Conservation (phyloP, 2,113 vertebrate genomes). For the Myiopsitta monachus region DNA sequence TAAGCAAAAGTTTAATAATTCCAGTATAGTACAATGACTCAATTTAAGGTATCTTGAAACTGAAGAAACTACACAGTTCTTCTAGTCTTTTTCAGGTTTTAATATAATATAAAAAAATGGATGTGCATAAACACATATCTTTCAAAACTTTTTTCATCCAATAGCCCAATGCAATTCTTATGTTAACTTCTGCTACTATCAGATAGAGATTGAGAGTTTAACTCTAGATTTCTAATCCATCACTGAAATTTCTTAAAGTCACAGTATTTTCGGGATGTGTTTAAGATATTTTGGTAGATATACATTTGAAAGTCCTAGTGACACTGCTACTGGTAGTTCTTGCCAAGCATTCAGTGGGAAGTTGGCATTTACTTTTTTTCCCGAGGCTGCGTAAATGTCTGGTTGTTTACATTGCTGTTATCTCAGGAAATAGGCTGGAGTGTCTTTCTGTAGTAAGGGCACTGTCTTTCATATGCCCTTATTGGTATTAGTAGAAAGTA, state of each 20-base stretch:
- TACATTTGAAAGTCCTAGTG: background rate
- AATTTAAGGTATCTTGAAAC: background rate
- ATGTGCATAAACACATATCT: background rate
- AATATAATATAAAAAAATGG: background rate
- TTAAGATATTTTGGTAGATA: background rate
- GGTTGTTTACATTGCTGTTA: constrained; percentile 34
- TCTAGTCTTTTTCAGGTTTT: background rate
- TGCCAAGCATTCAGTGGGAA: constrained; percentile 42
- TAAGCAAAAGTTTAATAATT: background rate
- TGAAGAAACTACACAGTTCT: background rate
- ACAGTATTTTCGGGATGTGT: background rate
- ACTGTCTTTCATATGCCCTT: background rate
- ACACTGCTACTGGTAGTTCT: background rate
- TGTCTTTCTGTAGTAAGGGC: background rate
- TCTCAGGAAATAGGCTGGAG: constrained; percentile 13
- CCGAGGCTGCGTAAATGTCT: constrained; percentile 1
- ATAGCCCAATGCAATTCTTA: rapidly evolving
- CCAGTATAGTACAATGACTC: background rate
- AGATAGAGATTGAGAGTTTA: background rate
- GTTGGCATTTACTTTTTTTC: constrained; percentile 11
- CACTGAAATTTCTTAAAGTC: background rate
- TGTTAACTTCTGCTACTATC: background rate
- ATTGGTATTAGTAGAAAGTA: background rate
- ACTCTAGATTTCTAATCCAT: background rate
- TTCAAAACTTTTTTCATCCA: background rate